Percentiles rank a stretch among this genome's conserved stretches.
Conservation (phyloP, 2,888 invertebrate genomes). For the Torymus aiolomorphi region DNA sequence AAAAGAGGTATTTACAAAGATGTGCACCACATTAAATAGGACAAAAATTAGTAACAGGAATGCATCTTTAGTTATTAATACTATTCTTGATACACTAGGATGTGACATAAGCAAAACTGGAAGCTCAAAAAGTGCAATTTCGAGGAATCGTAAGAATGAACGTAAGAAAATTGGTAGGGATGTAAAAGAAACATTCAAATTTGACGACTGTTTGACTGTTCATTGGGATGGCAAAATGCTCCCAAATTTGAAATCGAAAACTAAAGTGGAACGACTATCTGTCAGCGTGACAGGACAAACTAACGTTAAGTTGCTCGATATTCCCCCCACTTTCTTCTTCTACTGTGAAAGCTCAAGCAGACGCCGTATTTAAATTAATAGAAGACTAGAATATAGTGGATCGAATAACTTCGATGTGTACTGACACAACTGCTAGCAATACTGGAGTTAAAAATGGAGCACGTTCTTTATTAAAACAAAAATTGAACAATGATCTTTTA, state of each 20-base stretch:
- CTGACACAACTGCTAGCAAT: conserved; percentile 64
- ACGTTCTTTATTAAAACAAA: conserved; percentile 59
- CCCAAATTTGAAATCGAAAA: conserved; percentile 57
- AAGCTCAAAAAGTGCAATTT: no score
- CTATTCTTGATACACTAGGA: no score
- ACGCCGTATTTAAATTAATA: conserved; percentile 53
- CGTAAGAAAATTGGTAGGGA: no score
- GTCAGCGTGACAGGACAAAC: conserved; percentile 59
- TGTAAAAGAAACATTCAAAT: conserved; percentile 7
- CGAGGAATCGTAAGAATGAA: no score
- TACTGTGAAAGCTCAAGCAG: conserved; percentile 57
- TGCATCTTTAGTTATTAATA: no score
- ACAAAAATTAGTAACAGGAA: no score
- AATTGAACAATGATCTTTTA: conserved; percentile 60
- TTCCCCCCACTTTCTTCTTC: conserved; percentile 57
- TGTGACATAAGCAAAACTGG: no score
- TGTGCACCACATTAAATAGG: no score
- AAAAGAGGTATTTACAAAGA: no score
- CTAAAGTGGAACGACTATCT: conserved; percentile 60
- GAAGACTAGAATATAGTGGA: conserved; percentile 60
- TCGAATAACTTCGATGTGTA: conserved; percentile 60
- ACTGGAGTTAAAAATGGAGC: conserved; percentile 62
- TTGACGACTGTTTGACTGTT: conserved; percentile 51
- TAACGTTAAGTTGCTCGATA: conserved; percentile 61
- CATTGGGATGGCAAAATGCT: conserved; percentile 66